Evolutionary conservation across 1,140 invertebrate species (phyloP), one percentile per base, ranked within the genome.

Genomic region (Wasmannia auropunctata): DNA sequence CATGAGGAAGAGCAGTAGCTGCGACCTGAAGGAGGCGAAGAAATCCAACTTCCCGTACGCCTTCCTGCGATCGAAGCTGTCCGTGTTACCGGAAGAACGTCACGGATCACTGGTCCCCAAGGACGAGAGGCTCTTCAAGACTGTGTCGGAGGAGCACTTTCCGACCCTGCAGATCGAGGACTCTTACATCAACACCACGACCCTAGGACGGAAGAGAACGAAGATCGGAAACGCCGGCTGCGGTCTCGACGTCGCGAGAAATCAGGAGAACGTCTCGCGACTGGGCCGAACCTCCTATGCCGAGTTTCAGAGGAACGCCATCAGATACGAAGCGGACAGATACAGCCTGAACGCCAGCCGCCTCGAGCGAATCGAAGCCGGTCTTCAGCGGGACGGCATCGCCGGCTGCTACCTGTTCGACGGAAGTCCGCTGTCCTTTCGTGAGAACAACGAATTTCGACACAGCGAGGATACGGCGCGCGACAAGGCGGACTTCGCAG

Each of bases 1-100:
- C 1, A 87, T 94, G 62, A 90, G 93, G 3, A 95, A 95, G 70
- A 95, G 94, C 25, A 94, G 87, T 46, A 95, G 94, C 81, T 95
- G 94, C 76, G 94, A 95, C 70, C 93, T 95, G 76, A 94, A 94
- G 40, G 93, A 95, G 31, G 93, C 93, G 56, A 96, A 96, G 87
- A 97, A 96, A 84, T 96, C 96, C 0, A 97, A 96, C 87, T 98
- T 98, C 91, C 97, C 97, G 0, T 98, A 98, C 90, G 97, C 97
- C 1, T 98, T 98, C 93, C 93, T 98, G 14, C 95, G 97, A 81
- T 98, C 97, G 0, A 97, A 97, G 80, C 91, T 98, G 19, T 97
- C 97, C 0, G 97, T 97, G 34, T 93, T 97, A 63, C 97, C 97
- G 0, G 97, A 97, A 94, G 97, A 98, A 93, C 96, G 96, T 69